Base-by-base conservation (phyloP, 92 coral and sea anemone species). In the Zoanthus sansibaricus region DNA sequence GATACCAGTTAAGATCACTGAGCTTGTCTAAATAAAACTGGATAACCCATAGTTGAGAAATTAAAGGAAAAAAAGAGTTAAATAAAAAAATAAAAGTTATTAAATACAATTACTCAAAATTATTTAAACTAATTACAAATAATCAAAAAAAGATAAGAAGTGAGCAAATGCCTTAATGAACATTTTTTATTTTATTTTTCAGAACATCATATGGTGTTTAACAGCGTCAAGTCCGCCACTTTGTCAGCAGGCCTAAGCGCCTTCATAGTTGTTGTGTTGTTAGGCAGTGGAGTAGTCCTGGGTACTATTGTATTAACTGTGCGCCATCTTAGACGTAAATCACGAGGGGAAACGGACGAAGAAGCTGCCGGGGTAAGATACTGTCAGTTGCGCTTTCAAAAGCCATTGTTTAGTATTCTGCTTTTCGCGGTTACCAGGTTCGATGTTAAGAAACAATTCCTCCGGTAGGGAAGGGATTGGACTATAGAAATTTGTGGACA, bases 231-330 rank as follows among this genome's bases (percentile, higher is more conserved):
- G 84, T 91, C 98, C 3, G 71, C 92, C 69, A 92, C 98, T 16
- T 58, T 97, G 48, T 75, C 99, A 73, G 98, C 96, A 14, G 97
- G 98, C 13, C 87, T 97, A 93, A 97, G 97, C 8, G 98, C 97
- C 14, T 93, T 95, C 78, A 91, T 92, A 18, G 95, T 94, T 5
- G 86, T 97, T 7, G 82, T 91, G 14, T 69, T 87, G 9, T 83
- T 92, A n/a, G 79, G 94, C 71, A 82, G 90, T 67, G 56, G 89
- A 8, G 82, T 88, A 71, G 79, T 97, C 31, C 79, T 89, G 55
- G 99, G 90, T 12, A 72, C 92, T 20, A 89, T 93, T 84, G 48
- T 89, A 30, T 84, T 92, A 37, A 90, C 87, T 51, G 89, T 93
- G 13, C 90, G 88, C n/a, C 93, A 87, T 75, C 83, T 88, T 75